Evolutionary conservation across 2,797 vertebrate genomes (phyloP), one percentile per base, ranked within the genome.

Genomic region (Cyclopterus lumpus): DNA sequence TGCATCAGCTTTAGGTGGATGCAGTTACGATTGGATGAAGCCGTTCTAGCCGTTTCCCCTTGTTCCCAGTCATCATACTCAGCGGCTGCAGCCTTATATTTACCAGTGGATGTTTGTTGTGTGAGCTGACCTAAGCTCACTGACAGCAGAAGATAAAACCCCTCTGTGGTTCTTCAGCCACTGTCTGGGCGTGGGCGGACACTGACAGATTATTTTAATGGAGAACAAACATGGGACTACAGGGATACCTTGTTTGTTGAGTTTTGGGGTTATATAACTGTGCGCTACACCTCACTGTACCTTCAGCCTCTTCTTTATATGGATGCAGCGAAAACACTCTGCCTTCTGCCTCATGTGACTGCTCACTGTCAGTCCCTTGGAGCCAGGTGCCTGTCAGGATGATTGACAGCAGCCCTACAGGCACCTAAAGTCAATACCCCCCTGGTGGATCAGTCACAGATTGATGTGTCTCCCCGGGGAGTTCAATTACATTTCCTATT

Each of bases 401-500:
- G 85, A 89, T 36, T 85, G 86, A 76, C 80, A 75, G 61, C 64
- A 5, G 63, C 77, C 64, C 22, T 8, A 10, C 1, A 28, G 74
- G 75, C 59, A 66, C 24, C 53, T 67, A 32, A 15, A 40, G 59
- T 79, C 77, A 72, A 79, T 72, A 26, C 46, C 54, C 42, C 32
- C 64, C 36, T 28, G 16, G 60, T 20, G 58, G 57, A 74, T 78
- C 63, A 24, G 59, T 71, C 71, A 49, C 44, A 54, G 66, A 53
- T 22, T 10, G 49, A 73, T 24, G 44, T 67, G 54, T 59, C 55
- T 53, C 60, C 20, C 34, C 5, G 36, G 16, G 60, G 71, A 74
- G 22, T 30, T 57, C 28, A 57, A 65, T 73, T 42, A 71, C 3
- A 5, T 28, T 65, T 82, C 61, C 74, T 77, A 59, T 73, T 80